phyloP scores from a whole-genome alignment of 2,888 invertebrate species.

The Drosophila koepferae region DNA sequence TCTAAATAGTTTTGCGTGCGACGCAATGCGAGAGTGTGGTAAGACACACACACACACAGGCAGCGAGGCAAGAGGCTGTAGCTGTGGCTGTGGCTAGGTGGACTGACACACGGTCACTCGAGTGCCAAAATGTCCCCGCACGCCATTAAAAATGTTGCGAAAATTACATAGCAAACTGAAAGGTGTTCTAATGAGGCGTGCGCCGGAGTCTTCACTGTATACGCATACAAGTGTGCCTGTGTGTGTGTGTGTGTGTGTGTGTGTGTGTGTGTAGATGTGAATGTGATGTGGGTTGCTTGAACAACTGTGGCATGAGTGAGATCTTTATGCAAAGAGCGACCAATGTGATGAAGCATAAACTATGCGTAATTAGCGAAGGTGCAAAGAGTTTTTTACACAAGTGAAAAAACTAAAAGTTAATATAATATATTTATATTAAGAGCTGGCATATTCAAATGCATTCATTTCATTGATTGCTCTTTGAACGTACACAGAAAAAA shows the following conservation, averaged over 20 bases:
- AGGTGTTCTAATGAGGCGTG: slow-evolving; percentile 79
- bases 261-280: slow-evolving; percentile 8
- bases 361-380: slow-evolving; percentile 31
- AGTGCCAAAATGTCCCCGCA: slow-evolving; percentile 79
- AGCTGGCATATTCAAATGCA: background rate
- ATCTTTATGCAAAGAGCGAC: slow-evolving; percentile 30
- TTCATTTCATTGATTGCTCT: background rate
- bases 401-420: background rate
- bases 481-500: background rate
- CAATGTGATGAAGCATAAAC: slow-evolving; percentile 31
- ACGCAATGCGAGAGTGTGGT: slow-evolving; percentile 44
- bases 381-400: background rate
- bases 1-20: slow-evolving; percentile 79
- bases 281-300: slow-evolving; percentile 51
- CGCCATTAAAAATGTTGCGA: slow-evolving; percentile 79
- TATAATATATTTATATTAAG: too few species aligned
- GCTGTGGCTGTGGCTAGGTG: slow-evolving; percentile 4
- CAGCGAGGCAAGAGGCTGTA: background rate
- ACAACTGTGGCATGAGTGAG: slow-evolving; percentile 59
- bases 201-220: slow-evolving; percentile 58
- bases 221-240: too few species aligned
- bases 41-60: background rate
- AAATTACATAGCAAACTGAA: slow-evolving; percentile 77
- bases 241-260: background rate
- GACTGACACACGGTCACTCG: slow-evolving; percentile 71